phyloP scores from a whole-genome alignment of 2,797 vertebrate species.

The Babyrousa celebensis region DNA sequence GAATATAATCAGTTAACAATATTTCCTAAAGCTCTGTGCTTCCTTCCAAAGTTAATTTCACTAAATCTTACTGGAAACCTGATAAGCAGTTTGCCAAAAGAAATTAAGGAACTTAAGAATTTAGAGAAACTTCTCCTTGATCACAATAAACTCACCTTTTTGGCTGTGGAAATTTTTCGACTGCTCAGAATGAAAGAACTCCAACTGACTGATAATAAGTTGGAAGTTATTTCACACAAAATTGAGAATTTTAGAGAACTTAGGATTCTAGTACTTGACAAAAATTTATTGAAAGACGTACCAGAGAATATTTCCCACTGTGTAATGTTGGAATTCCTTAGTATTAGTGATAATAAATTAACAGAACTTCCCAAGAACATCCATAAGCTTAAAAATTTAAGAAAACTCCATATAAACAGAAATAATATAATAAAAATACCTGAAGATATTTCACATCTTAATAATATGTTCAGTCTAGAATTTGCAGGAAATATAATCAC shows the following conservation, averaged over 20 bases:
- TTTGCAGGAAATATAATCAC: conserved; percentile 88
- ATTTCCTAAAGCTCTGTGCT: conserved; percentile 88
- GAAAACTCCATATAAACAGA: conserved; percentile 85
- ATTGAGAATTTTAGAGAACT: conserved; percentile 86
- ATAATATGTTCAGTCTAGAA: conserved; percentile 81
- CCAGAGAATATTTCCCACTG: conserved; percentile 86
- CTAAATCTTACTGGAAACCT: conserved; percentile 87
- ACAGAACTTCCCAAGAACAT: conserved; percentile 84
- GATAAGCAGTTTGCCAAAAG: conserved; percentile 89
- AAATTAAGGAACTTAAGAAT: conserved; percentile 85
- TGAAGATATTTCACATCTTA: conserved; percentile 85
- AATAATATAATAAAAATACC: conserved; percentile 85
- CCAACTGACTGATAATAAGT: conserved; percentile 85
- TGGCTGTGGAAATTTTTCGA: conserved; percentile 88
- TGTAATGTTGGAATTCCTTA: conserved; percentile 84
- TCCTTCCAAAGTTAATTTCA: conserved; percentile 84
- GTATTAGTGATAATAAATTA: conserved; percentile 86
- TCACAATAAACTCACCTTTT: conserved; percentile 89
- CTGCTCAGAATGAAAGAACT: conserved; percentile 87
- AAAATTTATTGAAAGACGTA: conserved; percentile 88
- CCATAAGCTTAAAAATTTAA: conserved; percentile 86
- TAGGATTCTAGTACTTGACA: conserved; percentile 86
- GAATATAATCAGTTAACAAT: conserved; percentile 84
- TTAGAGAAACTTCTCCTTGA: conserved; percentile 85
- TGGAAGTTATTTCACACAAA: conserved; percentile 88